Conservation (phyloP, 2,797 vertebrate genomes). For the Cercopithecus hamlyni region DNA sequence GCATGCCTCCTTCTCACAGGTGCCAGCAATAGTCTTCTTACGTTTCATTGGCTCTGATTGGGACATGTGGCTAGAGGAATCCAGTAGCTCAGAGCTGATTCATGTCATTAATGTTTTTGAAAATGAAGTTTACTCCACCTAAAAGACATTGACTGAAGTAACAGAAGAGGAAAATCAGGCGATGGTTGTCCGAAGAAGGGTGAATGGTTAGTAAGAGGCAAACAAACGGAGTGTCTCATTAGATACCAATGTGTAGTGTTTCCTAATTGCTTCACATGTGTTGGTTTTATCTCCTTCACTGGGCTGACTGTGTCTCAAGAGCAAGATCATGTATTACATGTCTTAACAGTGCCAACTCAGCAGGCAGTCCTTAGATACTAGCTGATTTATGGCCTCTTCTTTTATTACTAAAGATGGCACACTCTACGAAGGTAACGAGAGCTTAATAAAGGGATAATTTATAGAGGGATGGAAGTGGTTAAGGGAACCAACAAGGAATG, state of each 20-base stretch:
- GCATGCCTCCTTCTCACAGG: constrained; percentile 48
- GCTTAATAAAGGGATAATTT: constrained; percentile 15
- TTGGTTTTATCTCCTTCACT: constrained; percentile 44
- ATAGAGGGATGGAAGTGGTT: neutral
- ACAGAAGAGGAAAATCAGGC: neutral
- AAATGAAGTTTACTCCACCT: neutral
- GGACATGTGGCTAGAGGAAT: constrained; percentile 42
- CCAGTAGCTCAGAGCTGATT: neutral
- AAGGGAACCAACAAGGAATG: neutral
- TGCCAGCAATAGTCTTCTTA: constrained; percentile 43
- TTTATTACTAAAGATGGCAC: neutral
- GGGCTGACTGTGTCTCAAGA: neutral
- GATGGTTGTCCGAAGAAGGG: constrained; percentile 7
- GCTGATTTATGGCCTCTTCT: constrained; percentile 33
- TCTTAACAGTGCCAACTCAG: constrained; percentile 44
- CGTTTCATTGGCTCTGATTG: constrained; percentile 23
- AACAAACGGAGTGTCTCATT: constrained; percentile 17
- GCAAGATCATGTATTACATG: neutral
- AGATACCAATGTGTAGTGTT: constrained; percentile 7
- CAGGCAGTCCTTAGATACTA: constrained; percentile 10
- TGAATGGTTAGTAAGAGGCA: neutral
- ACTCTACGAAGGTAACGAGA: neutral
- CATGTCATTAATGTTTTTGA: neutral
- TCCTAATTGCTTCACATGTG: constrained; percentile 32
- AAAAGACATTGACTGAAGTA: neutral